Base-by-base conservation (phyloP, 2,888 invertebrate species). In the Hipparchia sbordonii region DNA sequence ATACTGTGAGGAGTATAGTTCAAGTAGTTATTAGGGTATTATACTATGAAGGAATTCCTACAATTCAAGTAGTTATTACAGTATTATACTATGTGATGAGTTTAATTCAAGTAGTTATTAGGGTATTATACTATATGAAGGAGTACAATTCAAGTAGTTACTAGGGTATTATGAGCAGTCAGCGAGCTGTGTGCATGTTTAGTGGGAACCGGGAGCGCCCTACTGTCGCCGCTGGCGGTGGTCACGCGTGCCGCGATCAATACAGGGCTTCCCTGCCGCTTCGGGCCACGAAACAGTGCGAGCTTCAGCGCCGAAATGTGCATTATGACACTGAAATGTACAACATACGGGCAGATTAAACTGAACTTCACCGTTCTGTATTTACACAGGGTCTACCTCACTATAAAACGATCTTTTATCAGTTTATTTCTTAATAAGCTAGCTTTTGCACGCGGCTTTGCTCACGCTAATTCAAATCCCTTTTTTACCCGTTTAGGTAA, bases 201-300 rank as follows among this genome's bases (percentile, higher is more conserved):
- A 88, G 76, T 83, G 84, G 84, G 85, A 87, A 84, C 81, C 85
- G 84, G 85, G 86, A 87, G 88, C 90, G 91, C 89, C 91, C 91
- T 88, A 84, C 85, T 89, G 92, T 90, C 91, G 92, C 89, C 92
- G 88, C 85, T 90, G 90, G 89, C 92, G 87, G 85, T 91, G 90
- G 90, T 83, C 91, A 89, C 88, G 73, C 85, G 88, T 89, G 90
- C 90, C 84, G 81, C 91, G 91, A 92, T 92, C 92, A 78, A 93
- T 93, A 93, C 84, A 88, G 89, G 92, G 89, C 89, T 92, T 92
- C 91, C 91, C 89, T 87, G 79, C 83, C 80, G 65, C 67, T 68
- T 67, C 71, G 74, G 75, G 73, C 84, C 87, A 86, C 88, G 85
- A 73, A 74, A 74, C 66, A 23, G 46, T 67, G 52, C 52, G 52